Base-by-base conservation (phyloP, 2,888 invertebrate genomes). In the Schrankia costaestrigalis region DNA sequence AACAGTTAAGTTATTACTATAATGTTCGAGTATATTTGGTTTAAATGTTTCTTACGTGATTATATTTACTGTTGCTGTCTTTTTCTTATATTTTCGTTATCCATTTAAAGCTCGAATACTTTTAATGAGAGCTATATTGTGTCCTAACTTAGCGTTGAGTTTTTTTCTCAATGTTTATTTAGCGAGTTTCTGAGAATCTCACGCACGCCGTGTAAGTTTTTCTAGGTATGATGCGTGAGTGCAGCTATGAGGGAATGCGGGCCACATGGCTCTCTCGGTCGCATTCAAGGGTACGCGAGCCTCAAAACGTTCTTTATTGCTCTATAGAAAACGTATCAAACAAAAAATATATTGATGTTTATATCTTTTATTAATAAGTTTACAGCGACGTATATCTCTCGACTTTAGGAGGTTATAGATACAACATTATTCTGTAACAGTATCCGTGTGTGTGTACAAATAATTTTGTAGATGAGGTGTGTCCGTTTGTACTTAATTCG, bases 211-310 rank as follows among this genome's bases (percentile, higher is more conserved):
- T 55, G 59, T 62, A 56, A 51, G 65, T 71, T 76, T 77, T 79
- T 77, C 74, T 77, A 70, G 64, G 71, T 73, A 78, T 58, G 61
- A 64, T 45, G 66, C 63, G 65, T 59, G 71, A 68, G 64, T 60
- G 56, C 63, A 67, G 59, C 51, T n/a, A n/a, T n/a, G n/a, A 42
- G 35, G 66, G 76, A 73, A 78, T 78, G 76, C 63, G 54, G 63
- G 56, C 60, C 52, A 52, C 58, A 47, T 56, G 42, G 43, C 57
- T 61, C 56, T 62, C 59, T 64, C 52, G 47, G 46, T 41, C 51
- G 57, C 53, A 50, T 53, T 61, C 62, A 47, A 53, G 39, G 46
- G 40, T 48, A 45, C 41, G 33, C 37, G 39, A 31, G 35, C 24
- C 33, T 48, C 46, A 41, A 53, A 59, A 48, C 45, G 29, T 37